These are phyloP conservation scores for Nebria brevicollis DNA, from an alignment of 2,888 invertebrate genomes.

Conservation along the genomic window DNA sequence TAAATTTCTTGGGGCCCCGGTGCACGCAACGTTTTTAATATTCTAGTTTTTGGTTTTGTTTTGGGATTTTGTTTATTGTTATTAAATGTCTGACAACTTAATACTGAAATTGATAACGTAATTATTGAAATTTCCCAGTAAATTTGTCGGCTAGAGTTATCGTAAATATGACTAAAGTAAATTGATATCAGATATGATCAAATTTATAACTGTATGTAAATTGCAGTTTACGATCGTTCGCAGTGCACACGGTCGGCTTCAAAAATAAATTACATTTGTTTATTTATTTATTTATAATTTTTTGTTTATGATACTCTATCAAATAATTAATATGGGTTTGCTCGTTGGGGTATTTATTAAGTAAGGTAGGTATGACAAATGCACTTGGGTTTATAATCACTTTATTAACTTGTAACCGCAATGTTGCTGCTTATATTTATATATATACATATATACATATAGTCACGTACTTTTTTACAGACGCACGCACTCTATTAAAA, in stretches of 20 bases:
- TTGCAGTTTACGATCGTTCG: slow-evolving; percentile 42
- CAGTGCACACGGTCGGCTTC: slow-evolving; percentile 24
- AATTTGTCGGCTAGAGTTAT: slow-evolving; percentile 29
- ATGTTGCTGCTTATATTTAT: slow-evolving; percentile 14
- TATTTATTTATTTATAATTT: slow-evolving; percentile 37
- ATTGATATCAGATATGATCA: slow-evolving; percentile 47
- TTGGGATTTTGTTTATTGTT: slow-evolving; percentile 25
- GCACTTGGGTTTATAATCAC: slow-evolving; percentile 31
- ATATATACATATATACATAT: not conserved
- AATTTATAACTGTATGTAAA: slow-evolving; percentile 46
- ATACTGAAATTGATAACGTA: slow-evolving; percentile 44
- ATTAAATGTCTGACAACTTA: slow-evolving; percentile 39
- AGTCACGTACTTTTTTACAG: slow-evolving; percentile 12
- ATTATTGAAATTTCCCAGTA: slow-evolving; percentile 43
- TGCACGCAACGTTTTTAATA: not conserved
- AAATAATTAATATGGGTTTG: slow-evolving; percentile 40
- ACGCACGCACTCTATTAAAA: slow-evolving; percentile 5
- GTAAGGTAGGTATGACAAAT: slow-evolving; percentile 33
- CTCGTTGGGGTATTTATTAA: slow-evolving; percentile 30
- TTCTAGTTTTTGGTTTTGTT: not conserved
- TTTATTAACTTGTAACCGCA: slow-evolving; percentile 43
- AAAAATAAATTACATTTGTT: slow-evolving; percentile 41
- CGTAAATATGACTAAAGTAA: slow-evolving; percentile 42
- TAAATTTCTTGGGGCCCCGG: slow-evolving; percentile 17
- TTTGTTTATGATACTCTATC: slow-evolving; percentile 34